Evolutionary conservation across 2,888 invertebrate species (phyloP).

Genomic region (Auanema sp.): DNA sequence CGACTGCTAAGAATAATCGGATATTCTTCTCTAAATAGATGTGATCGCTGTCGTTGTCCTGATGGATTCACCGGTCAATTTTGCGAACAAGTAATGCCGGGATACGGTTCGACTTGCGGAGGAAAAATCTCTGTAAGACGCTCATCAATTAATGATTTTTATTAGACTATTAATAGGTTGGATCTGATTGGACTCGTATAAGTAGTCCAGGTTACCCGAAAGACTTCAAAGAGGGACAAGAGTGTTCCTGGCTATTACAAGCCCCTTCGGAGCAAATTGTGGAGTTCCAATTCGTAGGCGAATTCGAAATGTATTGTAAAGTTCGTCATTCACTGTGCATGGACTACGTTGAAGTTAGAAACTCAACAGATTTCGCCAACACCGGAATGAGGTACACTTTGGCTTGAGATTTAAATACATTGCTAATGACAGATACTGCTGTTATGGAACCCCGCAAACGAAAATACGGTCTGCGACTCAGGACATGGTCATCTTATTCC

Average conservation of each 20-base stretch:
- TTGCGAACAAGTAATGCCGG: constrained; percentile 63
- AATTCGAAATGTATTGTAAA: constrained; percentile 65
- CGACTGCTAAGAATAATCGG: constrained; percentile 10
- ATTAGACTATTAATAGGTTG: constrained; percentile 5
- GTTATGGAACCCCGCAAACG: constrained; percentile 61
- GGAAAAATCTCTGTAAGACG: constrained; percentile 47
- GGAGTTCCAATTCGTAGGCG: constrained; percentile 61
- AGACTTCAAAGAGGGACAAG: constrained; percentile 63
- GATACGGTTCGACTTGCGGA: constrained; percentile 63
- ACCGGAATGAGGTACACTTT: constrained; percentile 63
- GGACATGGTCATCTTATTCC: constrained; percentile 63
- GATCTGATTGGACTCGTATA: constrained; percentile 48
- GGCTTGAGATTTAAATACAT: background rate
- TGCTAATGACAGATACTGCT: constrained; percentile 58
- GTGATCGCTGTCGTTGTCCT: constrained; percentile 63
- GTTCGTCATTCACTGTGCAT: constrained; percentile 63
- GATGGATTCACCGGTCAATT: constrained; percentile 64
- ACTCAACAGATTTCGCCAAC: constrained; percentile 64
- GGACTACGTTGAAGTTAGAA: constrained; percentile 64
- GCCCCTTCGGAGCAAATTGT: constrained; percentile 62
- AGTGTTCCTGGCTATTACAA: constrained; percentile 63
- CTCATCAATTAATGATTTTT: background rate
- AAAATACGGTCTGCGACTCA: constrained; percentile 60
- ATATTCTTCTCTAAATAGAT: constrained; percentile 20
- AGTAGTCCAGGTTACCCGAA: constrained; percentile 61